Conservation (phyloP, 2,113 vertebrate species). For the Xenopus tropicalis region DNA sequence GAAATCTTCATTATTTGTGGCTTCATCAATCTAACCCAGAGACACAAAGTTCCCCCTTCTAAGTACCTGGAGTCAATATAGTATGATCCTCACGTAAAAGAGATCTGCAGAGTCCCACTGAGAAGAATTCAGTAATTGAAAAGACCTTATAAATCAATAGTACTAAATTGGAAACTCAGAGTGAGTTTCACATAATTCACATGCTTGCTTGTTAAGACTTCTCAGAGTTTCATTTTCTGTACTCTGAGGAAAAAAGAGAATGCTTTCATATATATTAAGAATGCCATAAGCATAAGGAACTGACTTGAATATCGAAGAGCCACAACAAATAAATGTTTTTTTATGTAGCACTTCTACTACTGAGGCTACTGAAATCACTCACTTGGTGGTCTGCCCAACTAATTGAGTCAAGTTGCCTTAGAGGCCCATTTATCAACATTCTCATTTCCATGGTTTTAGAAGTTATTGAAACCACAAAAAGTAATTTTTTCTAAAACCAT, state of each 20-base stretch:
- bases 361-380: too few species aligned
- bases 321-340: too few species aligned
- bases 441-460: too few species aligned
- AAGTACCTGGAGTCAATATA: constrained; percentile 46
- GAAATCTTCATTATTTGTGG: constrained; percentile 46
- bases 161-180: constrained; percentile 55
- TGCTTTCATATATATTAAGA: background rate
- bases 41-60: constrained; percentile 31
- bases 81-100: constrained; percentile 48
- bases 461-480: too few species aligned
- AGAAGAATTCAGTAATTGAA: constrained; percentile 57
- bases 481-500: too few species aligned
- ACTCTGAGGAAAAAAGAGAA: background rate
- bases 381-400: too few species aligned
- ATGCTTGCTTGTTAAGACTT: constrained; percentile 25
- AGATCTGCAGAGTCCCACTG: constrained; percentile 32
- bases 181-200: constrained; percentile 50
- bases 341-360: too few species aligned
- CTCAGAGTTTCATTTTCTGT: constrained; percentile 30
- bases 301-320: too few species aligned
- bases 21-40: constrained; percentile 43
- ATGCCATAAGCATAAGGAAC: too few species aligned
- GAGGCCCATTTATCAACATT: too few species aligned
- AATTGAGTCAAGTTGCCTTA: too few species aligned
- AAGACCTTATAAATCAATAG: constrained; percentile 63